These are phyloP conservation scores for Phyllostomus hastatus DNA, from an alignment of 2,113 vertebrate genomes.

Conservation along the genomic window DNA sequence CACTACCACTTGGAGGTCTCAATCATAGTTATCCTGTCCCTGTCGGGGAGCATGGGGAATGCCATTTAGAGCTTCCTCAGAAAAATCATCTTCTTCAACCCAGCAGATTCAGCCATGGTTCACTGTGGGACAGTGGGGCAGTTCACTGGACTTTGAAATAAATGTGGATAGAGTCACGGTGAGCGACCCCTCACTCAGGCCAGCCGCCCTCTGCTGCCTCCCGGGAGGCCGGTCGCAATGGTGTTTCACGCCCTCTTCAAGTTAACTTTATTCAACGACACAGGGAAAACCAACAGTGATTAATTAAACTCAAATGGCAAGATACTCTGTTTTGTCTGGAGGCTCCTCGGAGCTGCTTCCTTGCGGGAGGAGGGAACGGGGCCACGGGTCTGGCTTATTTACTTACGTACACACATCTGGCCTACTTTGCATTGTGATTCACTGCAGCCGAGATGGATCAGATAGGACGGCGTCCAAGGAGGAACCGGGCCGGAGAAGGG, in stretches of 20 bases:
- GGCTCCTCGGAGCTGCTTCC: background rate
- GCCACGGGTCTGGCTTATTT: constrained; percentile 13
- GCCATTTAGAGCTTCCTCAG: background rate
- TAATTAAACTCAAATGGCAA: background rate
- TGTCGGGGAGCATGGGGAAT: background rate
- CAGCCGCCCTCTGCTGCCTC: background rate
- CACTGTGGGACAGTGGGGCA: background rate
- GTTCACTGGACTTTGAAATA: background rate
- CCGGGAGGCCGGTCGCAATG: rapidly evolving
- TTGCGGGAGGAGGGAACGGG: background rate
- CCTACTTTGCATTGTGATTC: constrained; percentile 42
- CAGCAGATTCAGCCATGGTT: background rate
- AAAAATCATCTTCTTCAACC: background rate
- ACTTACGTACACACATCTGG: constrained; percentile 44
- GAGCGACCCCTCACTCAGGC: background rate
- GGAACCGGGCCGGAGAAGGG: background rate
- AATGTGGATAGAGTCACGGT: background rate
- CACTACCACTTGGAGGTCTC: background rate
- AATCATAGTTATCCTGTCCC: background rate
- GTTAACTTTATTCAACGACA: background rate
- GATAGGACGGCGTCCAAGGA: constrained; percentile 35
- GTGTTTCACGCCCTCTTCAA: background rate
- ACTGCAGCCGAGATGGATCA: background rate
- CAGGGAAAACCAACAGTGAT: background rate
- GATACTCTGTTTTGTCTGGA: background rate